Percentiles rank a stretch among this genome's conserved stretches.
These are phyloP conservation scores for Eremobia ochroleuca DNA, from an alignment of 2,888 invertebrate genomes.

Conservation along the genomic window DNA sequence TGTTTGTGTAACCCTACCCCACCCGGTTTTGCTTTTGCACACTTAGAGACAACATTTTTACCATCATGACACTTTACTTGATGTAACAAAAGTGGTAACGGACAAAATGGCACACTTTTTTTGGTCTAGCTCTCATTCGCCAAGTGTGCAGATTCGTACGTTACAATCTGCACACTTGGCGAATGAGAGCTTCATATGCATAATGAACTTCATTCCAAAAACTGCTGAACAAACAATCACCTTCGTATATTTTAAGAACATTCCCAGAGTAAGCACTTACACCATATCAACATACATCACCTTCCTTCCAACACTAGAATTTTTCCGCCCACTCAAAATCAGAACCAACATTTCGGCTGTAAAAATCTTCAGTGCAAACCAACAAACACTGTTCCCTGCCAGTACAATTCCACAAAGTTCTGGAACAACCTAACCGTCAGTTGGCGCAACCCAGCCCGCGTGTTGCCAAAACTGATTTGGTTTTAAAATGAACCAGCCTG, in stretches of 20 bases:
- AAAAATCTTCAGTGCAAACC: conserved; percentile 4
- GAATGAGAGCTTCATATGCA: too few relatives aligned
- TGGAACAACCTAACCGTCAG: conserved; percentile 41
- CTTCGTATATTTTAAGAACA: not conserved
- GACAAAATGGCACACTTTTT: too few relatives aligned
- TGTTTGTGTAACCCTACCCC: too few relatives aligned
- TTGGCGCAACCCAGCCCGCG: conserved; percentile 38
- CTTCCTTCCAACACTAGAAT: not conserved
- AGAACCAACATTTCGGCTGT: not conserved
- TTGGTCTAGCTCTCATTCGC: too few relatives aligned
- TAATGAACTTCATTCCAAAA: not conserved
- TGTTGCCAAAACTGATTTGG: conserved; percentile 71
- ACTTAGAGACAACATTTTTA: too few relatives aligned
- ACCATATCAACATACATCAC: not conserved
- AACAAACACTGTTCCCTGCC: conserved; percentile 23
- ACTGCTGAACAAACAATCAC: not conserved
- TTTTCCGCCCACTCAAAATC: not conserved
- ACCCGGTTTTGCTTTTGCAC: too few relatives aligned
- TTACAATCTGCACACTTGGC: too few relatives aligned
- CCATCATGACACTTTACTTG: too few relatives aligned
- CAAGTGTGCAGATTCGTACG: too few relatives aligned
- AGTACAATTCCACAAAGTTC: conserved; percentile 43
- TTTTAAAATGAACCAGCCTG: conserved; percentile 66
- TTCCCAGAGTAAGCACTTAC: not conserved
- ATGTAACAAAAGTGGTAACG: too few relatives aligned